phyloP scores from a whole-genome alignment of 2,888 invertebrate species.

The Nowickia ferox region DNA sequence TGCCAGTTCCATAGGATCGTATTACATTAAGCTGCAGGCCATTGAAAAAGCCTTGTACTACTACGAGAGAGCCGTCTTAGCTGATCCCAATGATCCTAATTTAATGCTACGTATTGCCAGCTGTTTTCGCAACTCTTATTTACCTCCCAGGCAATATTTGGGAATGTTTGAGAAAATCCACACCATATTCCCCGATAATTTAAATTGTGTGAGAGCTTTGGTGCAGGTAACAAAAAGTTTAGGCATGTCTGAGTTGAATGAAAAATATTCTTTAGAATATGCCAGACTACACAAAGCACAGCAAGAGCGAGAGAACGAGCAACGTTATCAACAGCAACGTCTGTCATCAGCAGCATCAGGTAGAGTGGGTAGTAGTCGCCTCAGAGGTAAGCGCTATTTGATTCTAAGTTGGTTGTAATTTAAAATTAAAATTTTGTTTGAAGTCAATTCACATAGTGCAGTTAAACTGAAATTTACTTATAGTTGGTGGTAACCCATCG shows the following conservation, averaged over 20 bases:
- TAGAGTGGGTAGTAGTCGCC: slow-evolving; percentile 74
- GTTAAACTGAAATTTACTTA: too few species aligned
- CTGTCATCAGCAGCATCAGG: slow-evolving; percentile 77
- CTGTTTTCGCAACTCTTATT: slow-evolving; percentile 91
- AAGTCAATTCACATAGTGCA: too few species aligned
- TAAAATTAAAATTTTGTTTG: too few species aligned
- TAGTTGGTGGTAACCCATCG: too few species aligned
- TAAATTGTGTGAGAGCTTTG: slow-evolving; percentile 92
- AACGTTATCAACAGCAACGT: slow-evolving; percentile 78
- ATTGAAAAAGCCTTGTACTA: slow-evolving; percentile 93
- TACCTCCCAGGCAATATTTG: slow-evolving; percentile 84
- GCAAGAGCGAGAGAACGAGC: slow-evolving; percentile 78
- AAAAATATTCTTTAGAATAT: slow-evolving; percentile 92
- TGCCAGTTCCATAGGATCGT: slow-evolving; percentile 94
- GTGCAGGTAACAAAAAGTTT: slow-evolving; percentile 84
- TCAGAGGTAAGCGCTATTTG: slow-evolving; percentile 70
- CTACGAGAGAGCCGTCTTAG: slow-evolving; percentile 90
- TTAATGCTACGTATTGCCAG: slow-evolving; percentile 94
- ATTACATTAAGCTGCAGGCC: slow-evolving; percentile 94
- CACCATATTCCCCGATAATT: slow-evolving; percentile 95
- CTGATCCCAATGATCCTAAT: slow-evolving; percentile 91
- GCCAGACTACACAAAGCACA: slow-evolving; percentile 86
- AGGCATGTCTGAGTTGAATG: slow-evolving; percentile 92
- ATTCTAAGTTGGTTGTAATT: not conserved
- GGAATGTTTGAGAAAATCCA: slow-evolving; percentile 86